Evolutionary conservation across 2,797 vertebrate genomes (phyloP).

Genomic region (Arrhamphus sclerolepis): DNA sequence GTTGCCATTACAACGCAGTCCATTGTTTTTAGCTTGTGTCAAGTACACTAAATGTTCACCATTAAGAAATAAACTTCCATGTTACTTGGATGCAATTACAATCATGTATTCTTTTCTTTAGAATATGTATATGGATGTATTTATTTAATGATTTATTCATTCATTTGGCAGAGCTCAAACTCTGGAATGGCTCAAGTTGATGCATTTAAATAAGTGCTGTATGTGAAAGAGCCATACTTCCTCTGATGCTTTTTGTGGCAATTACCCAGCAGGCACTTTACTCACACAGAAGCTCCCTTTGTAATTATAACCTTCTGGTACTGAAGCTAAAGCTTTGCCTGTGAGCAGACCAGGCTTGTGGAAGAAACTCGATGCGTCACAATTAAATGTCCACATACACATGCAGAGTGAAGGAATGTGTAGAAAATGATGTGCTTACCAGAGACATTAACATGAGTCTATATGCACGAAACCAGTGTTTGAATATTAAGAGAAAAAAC

Average conservation of each 20-base stretch:
- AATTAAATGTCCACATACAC: not conserved
- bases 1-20: too few species aligned
- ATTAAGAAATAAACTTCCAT: not conserved
- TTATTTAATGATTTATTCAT: not conserved
- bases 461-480: not conserved
- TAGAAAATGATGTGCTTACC: not conserved
- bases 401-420: conserved; percentile 30
- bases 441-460: not conserved
- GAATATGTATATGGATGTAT: too few species aligned
- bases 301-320: conserved; percentile 72
- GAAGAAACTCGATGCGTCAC: conserved; percentile 21
- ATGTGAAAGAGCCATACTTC: conserved; percentile 66
- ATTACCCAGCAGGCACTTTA: conserved; percentile 69
- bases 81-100: conserved; percentile 27
- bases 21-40: too few species aligned
- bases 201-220: conserved; percentile 64
- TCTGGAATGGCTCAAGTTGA: conserved; percentile 42
- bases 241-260: conserved; percentile 64
- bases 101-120: not conserved
- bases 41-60: too few species aligned
- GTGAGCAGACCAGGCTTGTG: conserved; percentile 43
- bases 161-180: conserved; percentile 16
- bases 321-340: conserved; percentile 17
- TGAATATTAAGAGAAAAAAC: conserved; percentile 17
- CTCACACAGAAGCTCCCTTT: conserved; percentile 61